Conservation (phyloP, 2,797 vertebrate genomes). For the Enteromius unitaeniatus region DNA sequence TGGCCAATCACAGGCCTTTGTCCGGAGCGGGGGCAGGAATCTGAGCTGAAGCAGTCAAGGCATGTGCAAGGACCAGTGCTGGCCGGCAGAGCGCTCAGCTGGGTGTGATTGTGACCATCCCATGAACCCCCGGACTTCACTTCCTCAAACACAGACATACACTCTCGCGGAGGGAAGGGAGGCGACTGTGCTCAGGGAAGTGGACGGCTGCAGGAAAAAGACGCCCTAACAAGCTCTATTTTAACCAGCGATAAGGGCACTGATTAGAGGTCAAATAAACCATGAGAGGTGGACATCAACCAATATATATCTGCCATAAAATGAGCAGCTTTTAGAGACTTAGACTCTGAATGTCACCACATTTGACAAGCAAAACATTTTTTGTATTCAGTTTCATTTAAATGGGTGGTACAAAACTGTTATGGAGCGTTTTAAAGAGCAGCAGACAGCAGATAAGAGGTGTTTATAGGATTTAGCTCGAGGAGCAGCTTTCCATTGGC, state of each 20-base stretch:
- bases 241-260: not conserved
- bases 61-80: not conserved
- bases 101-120: not conserved
- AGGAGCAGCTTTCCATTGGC: not conserved
- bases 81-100: not conserved
- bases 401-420: not conserved
- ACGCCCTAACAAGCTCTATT: not conserved
- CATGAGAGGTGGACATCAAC: not conserved
- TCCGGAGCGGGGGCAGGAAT: not conserved
- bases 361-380: too few relatives aligned
- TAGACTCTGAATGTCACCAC: not conserved
- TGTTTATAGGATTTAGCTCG: not conserved
- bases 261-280: not conserved
- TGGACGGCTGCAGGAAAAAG: not conserved
- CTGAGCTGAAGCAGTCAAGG: not conserved
- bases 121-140: constrained; percentile 4
- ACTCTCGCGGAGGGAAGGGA: not conserved
- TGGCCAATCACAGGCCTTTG: not conserved
- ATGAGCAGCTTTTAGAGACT: not conserved
- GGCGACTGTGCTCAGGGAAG: not conserved
- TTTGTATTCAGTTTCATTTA: not conserved
- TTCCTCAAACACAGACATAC: constrained; percentile 4
- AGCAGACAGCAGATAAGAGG: not conserved
- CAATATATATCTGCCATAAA: not conserved
- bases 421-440: not conserved